Evolutionary conservation across 2,888 invertebrate genomes (phyloP).

Genomic region (Phragmatobia fuliginosa): DNA sequence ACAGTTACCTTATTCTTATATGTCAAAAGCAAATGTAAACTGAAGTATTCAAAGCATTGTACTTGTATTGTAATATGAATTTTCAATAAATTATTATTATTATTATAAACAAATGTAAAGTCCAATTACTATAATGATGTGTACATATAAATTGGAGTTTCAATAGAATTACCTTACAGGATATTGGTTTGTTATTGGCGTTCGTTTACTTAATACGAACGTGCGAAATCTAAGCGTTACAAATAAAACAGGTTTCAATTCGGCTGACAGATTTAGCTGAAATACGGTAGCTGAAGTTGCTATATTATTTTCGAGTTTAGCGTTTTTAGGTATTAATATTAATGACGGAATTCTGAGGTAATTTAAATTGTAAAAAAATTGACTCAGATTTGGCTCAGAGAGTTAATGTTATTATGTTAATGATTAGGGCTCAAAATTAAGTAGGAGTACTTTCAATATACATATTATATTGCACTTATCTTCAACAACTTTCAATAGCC

Average conservation of each 20-base stretch:
- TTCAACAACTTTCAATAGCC: no score
- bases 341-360: no score
- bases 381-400: no score
- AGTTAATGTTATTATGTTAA: neutral
- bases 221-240: constrained; percentile 65
- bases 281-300: constrained; percentile 44
- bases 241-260: constrained; percentile 60
- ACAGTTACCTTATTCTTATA: no score
- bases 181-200: constrained; percentile 57
- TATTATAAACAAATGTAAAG: neutral
- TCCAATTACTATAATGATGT: constrained; percentile 19
- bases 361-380: no score
- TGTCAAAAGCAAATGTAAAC: no score
- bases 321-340: neutral
- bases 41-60: no score
- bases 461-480: neutral
- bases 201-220: constrained; percentile 59
- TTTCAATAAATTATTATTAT: no score
- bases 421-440: neutral
- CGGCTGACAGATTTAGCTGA: constrained; percentile 57
- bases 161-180: constrained; percentile 49
- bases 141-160: constrained; percentile 33
- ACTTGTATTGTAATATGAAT: no score
- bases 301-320: constrained; percentile 2
- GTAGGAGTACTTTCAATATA: no score